These are phyloP conservation scores for Zoanthus solanderi DNA, from an alignment of 92 coral and sea anemone species.

Conservation along the genomic window DNA sequence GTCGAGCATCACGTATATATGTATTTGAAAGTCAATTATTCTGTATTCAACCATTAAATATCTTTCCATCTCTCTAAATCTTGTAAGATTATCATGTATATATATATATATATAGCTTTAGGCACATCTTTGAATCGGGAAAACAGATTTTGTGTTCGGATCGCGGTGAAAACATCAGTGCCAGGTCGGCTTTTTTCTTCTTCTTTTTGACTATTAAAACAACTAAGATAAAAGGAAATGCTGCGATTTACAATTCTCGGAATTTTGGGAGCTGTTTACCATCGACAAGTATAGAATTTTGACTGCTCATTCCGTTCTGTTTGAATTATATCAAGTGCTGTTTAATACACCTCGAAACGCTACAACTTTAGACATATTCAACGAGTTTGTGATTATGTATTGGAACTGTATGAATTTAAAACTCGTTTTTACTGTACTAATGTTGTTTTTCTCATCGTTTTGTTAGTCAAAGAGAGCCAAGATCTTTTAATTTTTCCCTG, in stretches of 20 bases:
- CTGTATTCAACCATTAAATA: neutral
- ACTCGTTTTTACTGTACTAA: neutral
- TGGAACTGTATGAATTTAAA: neutral
- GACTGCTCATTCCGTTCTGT: conserved; percentile 28
- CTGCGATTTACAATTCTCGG: neutral
- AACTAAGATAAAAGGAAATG: neutral
- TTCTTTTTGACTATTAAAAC: neutral
- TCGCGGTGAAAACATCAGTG: neutral
- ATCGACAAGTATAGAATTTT: neutral
- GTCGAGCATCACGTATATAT: neutral
- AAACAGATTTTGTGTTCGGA: neutral
- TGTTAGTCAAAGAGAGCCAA: conserved; percentile 3
- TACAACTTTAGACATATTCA: neutral
- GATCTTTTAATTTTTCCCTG: neutral
- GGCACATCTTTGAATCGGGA: neutral
- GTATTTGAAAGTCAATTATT: neutral
- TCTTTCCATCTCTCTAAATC: neutral
- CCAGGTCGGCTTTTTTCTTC: neutral
- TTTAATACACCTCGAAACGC: neutral
- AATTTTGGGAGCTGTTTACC: neutral
- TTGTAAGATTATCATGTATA: neutral
- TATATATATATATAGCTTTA: too few relatives aligned
- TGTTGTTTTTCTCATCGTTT: neutral
- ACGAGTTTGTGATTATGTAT: neutral
- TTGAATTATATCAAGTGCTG: conserved; percentile 15